Base-by-base conservation (phyloP, 2,888 invertebrate species). In the Entomobrya proxima region DNA sequence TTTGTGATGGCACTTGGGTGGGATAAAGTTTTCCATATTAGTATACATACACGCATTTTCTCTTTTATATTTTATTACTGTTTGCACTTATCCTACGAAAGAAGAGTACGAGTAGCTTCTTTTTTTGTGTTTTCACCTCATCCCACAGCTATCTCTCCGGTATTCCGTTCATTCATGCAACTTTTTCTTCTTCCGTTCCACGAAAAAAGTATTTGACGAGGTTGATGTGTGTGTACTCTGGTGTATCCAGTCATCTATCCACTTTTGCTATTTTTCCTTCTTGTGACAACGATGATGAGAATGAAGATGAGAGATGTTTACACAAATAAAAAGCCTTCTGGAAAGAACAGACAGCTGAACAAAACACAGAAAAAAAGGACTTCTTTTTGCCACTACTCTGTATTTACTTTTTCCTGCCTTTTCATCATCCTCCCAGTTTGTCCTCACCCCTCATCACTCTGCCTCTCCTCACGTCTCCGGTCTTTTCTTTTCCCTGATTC, bases 321-420 rank as follows among this genome's bases (percentile, higher is more conserved):
- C 81, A 74, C 81, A 82, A 82, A 82, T 74, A 82, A 80, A 79
- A 80, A 55, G 74, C 61, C 58, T 44, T 24, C 24, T 47, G 72
- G 47, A 47, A 35, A 52, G 11, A 32, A 52, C 52, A 52, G 18
- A 74, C 9, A 44, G 7, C 30, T 21, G 67, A 67, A 50, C 21
- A 78, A 50, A 11, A 40, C 9, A 72, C 27, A 47, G 35, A 35
- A 52, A 52, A 82, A 13, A 32, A 13, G 30, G 30, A 47, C 15
- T 18, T 18, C n/a, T 37, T 80, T 27, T 50, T 69, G 24, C 55
- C 47, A 2, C 44, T 35, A 18, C 35, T 35, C 64, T 67, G n/a
- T 67, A 37, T 67, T 67, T 67, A 67, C 37, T 67, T 37, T 18
- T 30, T 47, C 40, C 18, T 30, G n/a, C n/a, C 72, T 72, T 72